A percentile compares a stretch with the other conserved stretches of the same genome.
phyloP scores from a whole-genome alignment of 2,797 vertebrate species.

The Peromyscus aztecus region DNA sequence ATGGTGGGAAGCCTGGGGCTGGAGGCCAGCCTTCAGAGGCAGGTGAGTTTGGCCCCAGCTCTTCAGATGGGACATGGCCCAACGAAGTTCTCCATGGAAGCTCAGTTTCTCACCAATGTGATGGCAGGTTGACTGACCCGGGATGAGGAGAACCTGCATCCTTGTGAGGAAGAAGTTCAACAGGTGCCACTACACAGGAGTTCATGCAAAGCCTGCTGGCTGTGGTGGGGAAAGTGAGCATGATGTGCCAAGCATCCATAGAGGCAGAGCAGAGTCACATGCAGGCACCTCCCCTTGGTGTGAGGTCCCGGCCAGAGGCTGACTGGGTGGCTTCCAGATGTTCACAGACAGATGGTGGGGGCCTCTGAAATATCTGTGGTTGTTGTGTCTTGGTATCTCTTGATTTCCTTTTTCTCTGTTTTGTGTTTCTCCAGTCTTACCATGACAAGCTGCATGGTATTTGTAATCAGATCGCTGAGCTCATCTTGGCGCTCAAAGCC shows the following conservation, averaged over 20 bases:
- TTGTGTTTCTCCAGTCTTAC: background rate
- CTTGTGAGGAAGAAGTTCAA: background rate
- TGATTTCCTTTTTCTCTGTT: background rate
- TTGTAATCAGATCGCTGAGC: background rate
- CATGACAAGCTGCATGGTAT: fast-evolving
- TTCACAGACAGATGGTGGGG: background rate
- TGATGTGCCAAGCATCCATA: fast-evolving
- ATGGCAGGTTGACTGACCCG: fast-evolving
- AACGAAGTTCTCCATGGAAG: too few relatives aligned
- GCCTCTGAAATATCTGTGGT: background rate
- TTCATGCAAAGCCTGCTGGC: background rate
- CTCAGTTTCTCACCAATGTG: background rate
- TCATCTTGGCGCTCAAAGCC: background rate
- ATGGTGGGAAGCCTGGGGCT: fast-evolving
- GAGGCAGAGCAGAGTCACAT: background rate
- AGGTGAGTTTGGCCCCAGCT: background rate
- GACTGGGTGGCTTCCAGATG: background rate
- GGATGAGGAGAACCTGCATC: fast-evolving
- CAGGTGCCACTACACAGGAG: too few relatives aligned
- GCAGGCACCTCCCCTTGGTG: fast-evolving
- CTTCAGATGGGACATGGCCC: background rate
- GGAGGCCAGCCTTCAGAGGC: background rate
- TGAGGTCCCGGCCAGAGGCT: background rate
- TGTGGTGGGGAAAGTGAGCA: fast-evolving
- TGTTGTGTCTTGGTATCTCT: background rate